Conservation (phyloP, 92 coral and sea anemone genomes). For the Palythoa grandis region DNA sequence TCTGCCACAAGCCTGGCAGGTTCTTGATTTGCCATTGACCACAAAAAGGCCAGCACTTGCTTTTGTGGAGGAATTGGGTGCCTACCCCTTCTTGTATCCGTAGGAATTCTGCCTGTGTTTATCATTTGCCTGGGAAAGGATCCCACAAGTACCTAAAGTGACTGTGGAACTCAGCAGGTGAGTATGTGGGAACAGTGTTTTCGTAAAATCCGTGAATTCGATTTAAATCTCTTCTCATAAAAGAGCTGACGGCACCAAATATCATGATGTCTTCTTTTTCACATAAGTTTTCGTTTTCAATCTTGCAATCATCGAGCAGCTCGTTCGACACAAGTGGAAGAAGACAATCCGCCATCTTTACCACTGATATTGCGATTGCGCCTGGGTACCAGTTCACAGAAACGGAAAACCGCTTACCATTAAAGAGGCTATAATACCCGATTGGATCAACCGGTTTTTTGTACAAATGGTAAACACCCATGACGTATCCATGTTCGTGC, state of each 20-base stretch:
- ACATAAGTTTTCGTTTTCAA: background rate
- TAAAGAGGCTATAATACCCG: background rate
- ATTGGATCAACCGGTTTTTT: no score
- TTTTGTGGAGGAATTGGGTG: slow-evolving; percentile 45
- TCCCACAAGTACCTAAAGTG: background rate
- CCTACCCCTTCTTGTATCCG: slow-evolving; percentile 40
- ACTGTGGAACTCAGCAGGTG: background rate
- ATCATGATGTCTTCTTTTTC: no score
- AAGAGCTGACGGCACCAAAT: background rate
- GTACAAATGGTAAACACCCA: no score
- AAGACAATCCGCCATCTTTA: no score
- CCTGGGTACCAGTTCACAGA: background rate
- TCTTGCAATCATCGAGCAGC: background rate
- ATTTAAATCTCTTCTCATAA: slow-evolving; percentile 14
- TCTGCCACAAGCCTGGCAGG: slow-evolving; percentile 50
- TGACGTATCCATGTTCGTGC: no score
- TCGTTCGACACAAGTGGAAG: background rate
- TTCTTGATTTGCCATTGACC: slow-evolving; percentile 62
- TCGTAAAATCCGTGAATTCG: background rate
- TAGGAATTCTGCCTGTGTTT: slow-evolving; percentile 12
- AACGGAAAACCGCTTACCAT: background rate
- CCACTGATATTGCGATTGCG: no score
- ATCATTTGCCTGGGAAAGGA: background rate
- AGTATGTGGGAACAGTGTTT: background rate
- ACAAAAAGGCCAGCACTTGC: slow-evolving; percentile 50